A percentile compares a stretch with the other conserved stretches of the same genome.
Evolutionary conservation across 2,888 invertebrate species (phyloP).

Genomic region (Germaria angustata): DNA sequence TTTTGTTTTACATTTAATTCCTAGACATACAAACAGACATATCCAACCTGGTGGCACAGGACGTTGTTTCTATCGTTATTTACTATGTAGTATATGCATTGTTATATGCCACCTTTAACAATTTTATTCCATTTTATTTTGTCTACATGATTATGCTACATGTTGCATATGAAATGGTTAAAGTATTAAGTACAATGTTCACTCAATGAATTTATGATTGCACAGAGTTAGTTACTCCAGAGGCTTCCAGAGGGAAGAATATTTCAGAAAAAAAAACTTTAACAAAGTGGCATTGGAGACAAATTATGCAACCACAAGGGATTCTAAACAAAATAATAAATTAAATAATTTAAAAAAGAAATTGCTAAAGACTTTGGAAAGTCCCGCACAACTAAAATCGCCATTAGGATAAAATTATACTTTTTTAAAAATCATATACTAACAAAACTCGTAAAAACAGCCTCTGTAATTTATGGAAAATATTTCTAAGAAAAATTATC

Average conservation of each 20-base stretch:
- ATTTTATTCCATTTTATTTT: slow-evolving; percentile 48
- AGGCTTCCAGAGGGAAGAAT: slow-evolving; percentile 25
- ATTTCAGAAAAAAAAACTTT: background rate
- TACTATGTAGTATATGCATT: slow-evolving; percentile 14
- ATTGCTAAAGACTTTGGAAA: no score
- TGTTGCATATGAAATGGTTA: slow-evolving; percentile 62
- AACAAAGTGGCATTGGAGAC: slow-evolving; percentile 45
- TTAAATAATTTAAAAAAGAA: no score
- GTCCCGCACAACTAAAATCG: no score
- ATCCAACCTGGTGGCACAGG: background rate
- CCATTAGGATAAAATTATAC: no score
- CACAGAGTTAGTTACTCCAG: slow-evolving; percentile 51
- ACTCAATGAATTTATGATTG: slow-evolving; percentile 67
- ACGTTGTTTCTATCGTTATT: slow-evolving; percentile 13
- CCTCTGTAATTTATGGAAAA: no score
- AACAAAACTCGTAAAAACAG: no score
- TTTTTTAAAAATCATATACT: no score
- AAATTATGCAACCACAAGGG: slow-evolving; percentile 37
- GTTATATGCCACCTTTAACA: slow-evolving; percentile 40
- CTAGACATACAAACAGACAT: slow-evolving; percentile 31
- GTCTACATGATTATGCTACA: slow-evolving; percentile 59
- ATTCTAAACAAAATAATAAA: background rate
- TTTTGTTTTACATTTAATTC: slow-evolving; percentile 38
- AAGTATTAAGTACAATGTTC: slow-evolving; percentile 63
- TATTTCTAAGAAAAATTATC: no score